Evolutionary conservation across 1,140 invertebrate species (phyloP).

Genomic region (Coelopa frigida): DNA sequence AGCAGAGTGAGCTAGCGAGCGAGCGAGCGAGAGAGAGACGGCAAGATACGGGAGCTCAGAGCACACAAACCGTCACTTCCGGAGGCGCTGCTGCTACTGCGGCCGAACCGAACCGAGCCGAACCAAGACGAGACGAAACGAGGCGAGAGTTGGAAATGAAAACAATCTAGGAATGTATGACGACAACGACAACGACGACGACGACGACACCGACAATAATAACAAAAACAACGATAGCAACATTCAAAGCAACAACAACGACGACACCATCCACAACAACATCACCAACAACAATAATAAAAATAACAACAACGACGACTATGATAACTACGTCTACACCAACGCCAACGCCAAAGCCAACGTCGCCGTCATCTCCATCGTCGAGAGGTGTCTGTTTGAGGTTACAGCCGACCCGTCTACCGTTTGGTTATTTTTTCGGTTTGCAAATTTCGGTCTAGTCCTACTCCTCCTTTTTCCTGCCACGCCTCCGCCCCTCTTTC

Average conservation of each 20-base stretch:
- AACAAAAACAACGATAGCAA: too few relatives aligned
- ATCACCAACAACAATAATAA: not conserved
- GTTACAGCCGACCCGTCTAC: too few relatives aligned
- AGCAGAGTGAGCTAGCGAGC: too few relatives aligned
- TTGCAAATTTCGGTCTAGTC: too few relatives aligned
- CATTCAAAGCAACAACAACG: not conserved
- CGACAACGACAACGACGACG: not conserved
- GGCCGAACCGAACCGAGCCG: too few relatives aligned
- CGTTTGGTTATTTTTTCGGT: too few relatives aligned
- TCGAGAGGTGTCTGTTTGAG: too few relatives aligned
- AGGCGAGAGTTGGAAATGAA: constrained; percentile 1
- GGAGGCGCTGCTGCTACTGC: constrained; percentile 43
- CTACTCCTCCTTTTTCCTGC: too few relatives aligned
- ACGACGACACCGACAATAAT: not conserved
- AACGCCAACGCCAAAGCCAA: not conserved
- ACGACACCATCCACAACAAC: not conserved
- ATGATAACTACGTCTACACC: not conserved
- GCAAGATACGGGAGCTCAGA: too few relatives aligned
- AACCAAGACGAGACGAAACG: constrained; percentile 25
- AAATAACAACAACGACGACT: not conserved
- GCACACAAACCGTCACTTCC: constrained; percentile 44
- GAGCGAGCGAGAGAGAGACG: too few relatives aligned
- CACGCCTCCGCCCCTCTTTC: too few relatives aligned
- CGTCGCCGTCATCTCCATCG: too few relatives aligned
- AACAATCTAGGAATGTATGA: constrained; percentile 1